Base-by-base conservation (phyloP, 1,140 invertebrate species). In the Drosophila melanica region DNA sequence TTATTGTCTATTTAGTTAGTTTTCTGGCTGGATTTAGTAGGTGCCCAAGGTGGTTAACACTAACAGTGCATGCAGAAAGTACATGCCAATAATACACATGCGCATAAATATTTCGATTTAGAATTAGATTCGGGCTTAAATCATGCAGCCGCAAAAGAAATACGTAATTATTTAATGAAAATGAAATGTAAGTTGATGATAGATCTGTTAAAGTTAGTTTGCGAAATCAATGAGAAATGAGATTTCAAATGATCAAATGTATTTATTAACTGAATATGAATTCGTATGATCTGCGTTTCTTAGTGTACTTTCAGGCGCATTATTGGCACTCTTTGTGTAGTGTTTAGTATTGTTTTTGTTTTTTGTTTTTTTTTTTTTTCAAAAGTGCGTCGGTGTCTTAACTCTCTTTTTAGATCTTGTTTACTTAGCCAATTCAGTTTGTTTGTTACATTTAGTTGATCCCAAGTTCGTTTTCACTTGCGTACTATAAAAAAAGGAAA, bases 341-440 rank as follows among this genome's bases (percentile, higher is more conserved):
- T 60, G 44, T 81, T 65, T 55, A 75, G 71, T 0, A n/a, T n/a
- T n/a, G n/a, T n/a, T n/a, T n/a, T n/a, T n/a, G n/a, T n/a, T n/a
- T n/a, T n/a, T n/a, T n/a, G n/a, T n/a, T n/a, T n/a, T n/a, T n/a
- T n/a, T n/a, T n/a, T n/a, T 75, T 27, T 50, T 14, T 58, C 0
- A 39, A 37, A 50, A 23, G 71, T 72, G 55, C 37, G 11, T 45
- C 35, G 44, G 51, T 64, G 63, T 64, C 14, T 45, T 18, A 57
- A 39, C 44, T 41, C 54, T 48, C n/a, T 60, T 63, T 63, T 84
- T 9, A 39, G 27, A 58, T 47, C 20, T 42, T 57, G 62, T 64
- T 72, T 87, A 87, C 82, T 87, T 87, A 87, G 82, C 84, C 81
- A 85, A 85, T 85, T 73, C 64, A 55, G 41, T 77, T 75, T 72